Base-by-base conservation (phyloP, 1,140 invertebrate genomes). In the Cydia strobilella region DNA sequence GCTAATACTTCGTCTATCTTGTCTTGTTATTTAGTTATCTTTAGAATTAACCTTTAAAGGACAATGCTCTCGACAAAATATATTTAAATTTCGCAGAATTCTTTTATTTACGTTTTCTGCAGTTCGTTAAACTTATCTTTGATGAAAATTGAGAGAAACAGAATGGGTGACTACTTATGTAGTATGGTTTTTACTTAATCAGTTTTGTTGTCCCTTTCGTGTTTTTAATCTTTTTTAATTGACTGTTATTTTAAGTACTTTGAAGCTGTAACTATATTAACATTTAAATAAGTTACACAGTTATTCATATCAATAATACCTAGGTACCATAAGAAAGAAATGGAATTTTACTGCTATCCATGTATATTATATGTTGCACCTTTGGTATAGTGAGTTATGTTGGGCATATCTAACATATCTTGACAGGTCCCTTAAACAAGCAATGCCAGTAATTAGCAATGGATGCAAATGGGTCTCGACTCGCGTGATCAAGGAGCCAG, bases 61-160 rank as follows among this genome's bases (percentile, higher is more conserved):
- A 65, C 62, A 65, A 65, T 31, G 27, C 23, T 15, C 62, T 65
- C 27, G 5, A 27, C 27, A 23, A 65, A 27, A 65, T 15, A 15
- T 65, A 18, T 59, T 62, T 62, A 23, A 62, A 62, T 27, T 65
- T 27, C 5, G 23, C 62, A 1, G 62, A 25, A 65, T 65, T 65
- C 35, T 27, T 65, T 65, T 65, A 65, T 27, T 65, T 65, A 65
- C 13, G 27, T 15, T 51, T n/a, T 51, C 48, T 25, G 62, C 62
- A 66, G 15, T 66, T 66, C 63, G 27, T 27, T 66, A 31, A 66
- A 66, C 63, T 66, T 31, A 66, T 66, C 27, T 66, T 31, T 66
- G 63, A 31, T 31, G 63, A 66, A 66, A 66, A 66, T 31, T 66
- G 23, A 10, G 27, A 25, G 63, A 66, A 31, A 66, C 3, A 20